Percentiles rank a stretch among this genome's conserved stretches.
These are phyloP conservation scores for Ophiothrix spiculata DNA, from an alignment of 35 echinoderm and acorn worm genomes.

Conservation along the genomic window DNA sequence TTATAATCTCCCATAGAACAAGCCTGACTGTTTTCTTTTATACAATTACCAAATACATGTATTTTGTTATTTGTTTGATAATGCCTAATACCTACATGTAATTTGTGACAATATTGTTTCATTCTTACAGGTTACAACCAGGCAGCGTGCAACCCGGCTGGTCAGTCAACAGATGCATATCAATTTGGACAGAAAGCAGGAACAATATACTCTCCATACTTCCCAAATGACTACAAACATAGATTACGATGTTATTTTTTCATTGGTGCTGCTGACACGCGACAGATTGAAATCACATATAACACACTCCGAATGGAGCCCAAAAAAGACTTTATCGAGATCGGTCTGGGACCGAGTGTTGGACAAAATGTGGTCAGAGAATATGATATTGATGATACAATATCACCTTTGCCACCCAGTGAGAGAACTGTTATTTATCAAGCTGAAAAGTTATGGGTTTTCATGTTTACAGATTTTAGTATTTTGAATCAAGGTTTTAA, in stretches of 20 bases:
- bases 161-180: background rate
- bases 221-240: background rate
- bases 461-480: background rate
- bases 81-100: too few relatives aligned
- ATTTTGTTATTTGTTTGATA: too few relatives aligned
- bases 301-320: background rate
- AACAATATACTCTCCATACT: background rate
- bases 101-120: too few relatives aligned
- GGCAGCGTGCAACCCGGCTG: background rate
- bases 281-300: background rate
- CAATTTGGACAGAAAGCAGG: background rate
- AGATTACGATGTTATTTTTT: background rate
- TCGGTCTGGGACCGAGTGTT: background rate
- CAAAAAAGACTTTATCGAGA: background rate
- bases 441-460: background rate
- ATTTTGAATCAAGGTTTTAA: background rate
- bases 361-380: background rate
- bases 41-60: too few relatives aligned
- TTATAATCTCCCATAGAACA: too few relatives aligned
- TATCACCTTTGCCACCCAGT: background rate
- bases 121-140: too few relatives aligned
- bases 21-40: too few relatives aligned
- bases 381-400: background rate
- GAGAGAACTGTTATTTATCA: background rate
- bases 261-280: background rate